Percentiles rank a stretch among this genome's conserved stretches.
Evolutionary conservation across 2,888 invertebrate species (phyloP).

Genomic region (Therioaphis trifolii): DNA sequence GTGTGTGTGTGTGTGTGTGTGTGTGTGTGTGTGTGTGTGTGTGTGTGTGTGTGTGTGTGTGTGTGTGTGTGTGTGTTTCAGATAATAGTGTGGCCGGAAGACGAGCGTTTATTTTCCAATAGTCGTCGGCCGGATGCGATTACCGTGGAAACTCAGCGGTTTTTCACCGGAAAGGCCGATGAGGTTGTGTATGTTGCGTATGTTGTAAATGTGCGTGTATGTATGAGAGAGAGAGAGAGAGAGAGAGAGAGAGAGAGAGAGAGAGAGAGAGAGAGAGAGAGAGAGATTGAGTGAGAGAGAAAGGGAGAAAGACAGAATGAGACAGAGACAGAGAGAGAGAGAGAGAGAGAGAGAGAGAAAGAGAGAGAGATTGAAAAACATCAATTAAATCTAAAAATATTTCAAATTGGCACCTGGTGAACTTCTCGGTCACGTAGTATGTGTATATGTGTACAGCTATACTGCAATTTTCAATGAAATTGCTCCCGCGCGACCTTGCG

Average conservation of each 20-base stretch:
- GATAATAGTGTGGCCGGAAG: not conserved
- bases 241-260: too few species aligned
- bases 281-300: too few species aligned
- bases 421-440: not conserved
- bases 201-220: too few species aligned
- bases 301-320: too few species aligned
- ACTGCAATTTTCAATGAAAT: slow-evolving; percentile 43
- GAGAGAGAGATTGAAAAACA: not conserved
- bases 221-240: too few species aligned
- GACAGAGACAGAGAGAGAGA: too few species aligned
- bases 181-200: too few species aligned
- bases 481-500: slow-evolving; percentile 33
- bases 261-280: too few species aligned
- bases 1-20: too few species aligned
- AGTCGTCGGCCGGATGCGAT: slow-evolving; percentile 28
- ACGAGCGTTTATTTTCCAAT: not conserved
- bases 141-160: not conserved
- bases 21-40: too few species aligned
- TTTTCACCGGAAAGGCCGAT: not conserved
- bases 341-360: too few species aligned
- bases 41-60: too few species aligned
- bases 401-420: not conserved
- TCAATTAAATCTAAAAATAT: not conserved
- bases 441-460: not conserved
- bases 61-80: not conserved